These are phyloP conservation scores for Cephus spinipes DNA, from an alignment of 2,888 invertebrate species.

Conservation along the genomic window DNA sequence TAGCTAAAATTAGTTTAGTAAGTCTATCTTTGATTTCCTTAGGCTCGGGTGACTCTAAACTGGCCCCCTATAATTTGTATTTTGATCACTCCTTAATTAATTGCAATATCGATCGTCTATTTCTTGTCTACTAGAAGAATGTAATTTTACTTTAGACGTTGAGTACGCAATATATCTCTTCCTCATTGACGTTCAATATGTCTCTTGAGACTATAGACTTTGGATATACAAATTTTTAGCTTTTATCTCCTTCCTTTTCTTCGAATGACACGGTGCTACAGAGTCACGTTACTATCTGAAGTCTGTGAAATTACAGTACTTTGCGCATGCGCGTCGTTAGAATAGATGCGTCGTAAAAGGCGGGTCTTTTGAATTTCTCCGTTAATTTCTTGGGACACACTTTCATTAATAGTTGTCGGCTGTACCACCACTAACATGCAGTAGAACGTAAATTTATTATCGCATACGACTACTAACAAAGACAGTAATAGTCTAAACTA, in stretches of 20 bases:
- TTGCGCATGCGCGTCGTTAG: neutral
- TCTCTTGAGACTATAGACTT: neutral
- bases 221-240: neutral
- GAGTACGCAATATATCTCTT: constrained; percentile 29
- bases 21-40: constrained; percentile 65
- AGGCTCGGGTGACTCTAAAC: constrained; percentile 61
- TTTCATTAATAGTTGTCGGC: constrained; percentile 33
- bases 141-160: constrained; percentile 31
- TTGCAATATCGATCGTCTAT: constrained; percentile 23
- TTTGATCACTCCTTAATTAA: constrained; percentile 25
- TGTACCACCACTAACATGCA: constrained; percentile 14
- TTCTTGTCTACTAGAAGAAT: constrained; percentile 36
- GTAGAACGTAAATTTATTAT: constrained; percentile 12
- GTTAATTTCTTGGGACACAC: constrained; percentile 11
- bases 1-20: constrained; percentile 55
- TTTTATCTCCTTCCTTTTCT: constrained; percentile 17
- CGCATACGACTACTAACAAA: constrained; percentile 23
- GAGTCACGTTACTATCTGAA: neutral
- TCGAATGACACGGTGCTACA: neutral
- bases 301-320: neutral
- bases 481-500: constrained; percentile 18
- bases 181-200: neutral
- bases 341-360: neutral
- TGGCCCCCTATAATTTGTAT: constrained; percentile 53
- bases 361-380: neutral